Percentiles rank a stretch among this genome's conserved stretches.
Evolutionary conservation across 2,888 invertebrate genomes (phyloP).

Genomic region (Chalcosyrphus nemorum): DNA sequence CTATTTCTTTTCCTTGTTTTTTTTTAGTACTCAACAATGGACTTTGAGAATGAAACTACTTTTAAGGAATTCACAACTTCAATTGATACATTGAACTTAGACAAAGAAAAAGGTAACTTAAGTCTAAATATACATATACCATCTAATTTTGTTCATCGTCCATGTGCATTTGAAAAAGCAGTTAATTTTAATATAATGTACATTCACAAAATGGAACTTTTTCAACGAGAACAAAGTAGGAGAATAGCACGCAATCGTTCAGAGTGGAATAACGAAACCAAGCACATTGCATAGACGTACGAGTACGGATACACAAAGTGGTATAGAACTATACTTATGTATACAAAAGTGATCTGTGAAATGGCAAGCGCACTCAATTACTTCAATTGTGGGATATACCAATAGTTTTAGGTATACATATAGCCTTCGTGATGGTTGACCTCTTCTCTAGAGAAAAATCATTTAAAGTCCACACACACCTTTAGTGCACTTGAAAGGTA

Average conservation of each 20-base stretch:
- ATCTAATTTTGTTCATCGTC: background rate
- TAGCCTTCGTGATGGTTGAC: background rate
- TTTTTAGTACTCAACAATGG: slow-evolving; percentile 67
- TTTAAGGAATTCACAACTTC: slow-evolving; percentile 55
- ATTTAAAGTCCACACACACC: slow-evolving; percentile 8
- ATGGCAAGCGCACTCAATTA: slow-evolving; percentile 16
- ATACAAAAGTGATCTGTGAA: slow-evolving; percentile 12
- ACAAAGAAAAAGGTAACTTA: slow-evolving; percentile 67
- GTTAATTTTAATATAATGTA: background rate
- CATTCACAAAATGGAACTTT: background rate
- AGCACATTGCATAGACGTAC: background rate
- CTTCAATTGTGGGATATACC: slow-evolving; percentile 17
- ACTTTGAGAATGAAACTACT: slow-evolving; percentile 59
- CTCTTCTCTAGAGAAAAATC: background rate
- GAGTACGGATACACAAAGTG: background rate
- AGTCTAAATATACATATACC: background rate
- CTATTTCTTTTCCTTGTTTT: no score
- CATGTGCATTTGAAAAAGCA: background rate
- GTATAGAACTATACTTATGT: background rate
- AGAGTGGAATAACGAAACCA: slow-evolving; percentile 1
- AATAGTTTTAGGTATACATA: background rate
- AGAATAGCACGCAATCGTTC: slow-evolving; percentile 8
- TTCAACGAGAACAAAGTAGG: background rate
- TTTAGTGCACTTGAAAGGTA: background rate
- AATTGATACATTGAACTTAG: slow-evolving; percentile 51